Conservation (phyloP, 1,140 invertebrate genomes). For the Hesperophylax magnus region DNA sequence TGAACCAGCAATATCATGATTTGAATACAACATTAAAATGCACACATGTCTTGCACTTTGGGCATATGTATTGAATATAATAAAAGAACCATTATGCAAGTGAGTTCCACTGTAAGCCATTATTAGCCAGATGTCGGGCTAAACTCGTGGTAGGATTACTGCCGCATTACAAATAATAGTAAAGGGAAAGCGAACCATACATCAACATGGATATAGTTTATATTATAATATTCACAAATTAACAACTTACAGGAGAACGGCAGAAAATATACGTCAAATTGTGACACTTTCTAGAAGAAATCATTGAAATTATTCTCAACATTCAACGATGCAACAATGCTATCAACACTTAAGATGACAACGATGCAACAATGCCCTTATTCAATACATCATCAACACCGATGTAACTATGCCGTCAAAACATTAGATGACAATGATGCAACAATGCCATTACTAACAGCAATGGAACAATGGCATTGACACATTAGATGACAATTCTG, state of each 20-base stretch:
- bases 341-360: not conserved
- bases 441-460: too few species aligned
- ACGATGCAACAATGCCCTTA: not conserved
- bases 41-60: not conserved
- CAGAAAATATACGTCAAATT: not conserved
- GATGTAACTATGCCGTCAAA: too few species aligned
- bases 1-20: conserved; percentile 22
- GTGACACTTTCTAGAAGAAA: conserved; percentile 21
- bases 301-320: not conserved
- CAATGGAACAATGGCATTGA: too few species aligned
- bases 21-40: not conserved
- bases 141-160: conserved; percentile 29
- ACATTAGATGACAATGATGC: too few species aligned
- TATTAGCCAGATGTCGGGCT: conserved; percentile 36
- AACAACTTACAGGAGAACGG: conserved; percentile 37
- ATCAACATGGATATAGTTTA: conserved; percentile 44
- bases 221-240: conserved; percentile 43
- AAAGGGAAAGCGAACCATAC: conserved; percentile 52
- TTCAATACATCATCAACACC: too few species aligned
- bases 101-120: conserved; percentile 6
- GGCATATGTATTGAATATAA: not conserved
- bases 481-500: too few species aligned
- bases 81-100: conserved; percentile 4
- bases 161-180: conserved; percentile 58
- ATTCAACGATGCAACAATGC: conserved; percentile 14